Conservation (phyloP, 1,140 invertebrate genomes). For the Anagrus nilaparvatae region DNA sequence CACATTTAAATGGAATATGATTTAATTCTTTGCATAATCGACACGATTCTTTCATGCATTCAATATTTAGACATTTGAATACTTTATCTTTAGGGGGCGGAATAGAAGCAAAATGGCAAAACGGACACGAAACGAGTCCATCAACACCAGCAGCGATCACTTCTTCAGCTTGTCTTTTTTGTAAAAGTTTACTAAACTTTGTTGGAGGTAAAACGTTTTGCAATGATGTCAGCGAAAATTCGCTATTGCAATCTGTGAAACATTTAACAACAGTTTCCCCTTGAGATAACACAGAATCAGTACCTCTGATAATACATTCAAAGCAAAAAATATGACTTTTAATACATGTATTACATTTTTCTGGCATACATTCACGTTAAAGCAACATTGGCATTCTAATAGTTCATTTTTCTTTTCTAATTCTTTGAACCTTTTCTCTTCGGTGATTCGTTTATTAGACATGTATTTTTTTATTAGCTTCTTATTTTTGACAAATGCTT, state of each 20-base stretch:
- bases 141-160: slow-evolving; percentile 48
- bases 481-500: slow-evolving; percentile 41
- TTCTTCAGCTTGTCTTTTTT: slow-evolving; percentile 48
- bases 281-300: slow-evolving; percentile 44
- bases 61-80: slow-evolving; percentile 53
- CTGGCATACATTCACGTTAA: slow-evolving; percentile 47
- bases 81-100: slow-evolving; percentile 48
- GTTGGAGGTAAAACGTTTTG: slow-evolving; percentile 43
- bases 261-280: slow-evolving; percentile 45
- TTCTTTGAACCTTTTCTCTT: slow-evolving; percentile 27
- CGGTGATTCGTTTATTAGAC: slow-evolving; percentile 24
- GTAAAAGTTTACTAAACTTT: slow-evolving; percentile 45
- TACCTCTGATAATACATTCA: slow-evolving; percentile 42
- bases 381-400: slow-evolving; percentile 48
- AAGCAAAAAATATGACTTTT: slow-evolving; percentile 52
- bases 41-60: slow-evolving; percentile 56
- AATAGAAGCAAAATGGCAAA: slow-evolving; percentile 54
- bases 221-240: slow-evolving; percentile 40
- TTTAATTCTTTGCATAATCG: slow-evolving; percentile 51
- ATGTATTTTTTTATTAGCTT: slow-evolving; percentile 34
- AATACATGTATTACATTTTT: slow-evolving; percentile 46
- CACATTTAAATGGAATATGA: slow-evolving; percentile 52
- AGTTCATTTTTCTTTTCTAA: slow-evolving; percentile 32
- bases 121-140: slow-evolving; percentile 54
- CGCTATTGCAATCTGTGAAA: slow-evolving; percentile 36